Evolutionary conservation across 2,797 vertebrate genomes (phyloP).

Genomic region (Halcyon leucocephala): DNA sequence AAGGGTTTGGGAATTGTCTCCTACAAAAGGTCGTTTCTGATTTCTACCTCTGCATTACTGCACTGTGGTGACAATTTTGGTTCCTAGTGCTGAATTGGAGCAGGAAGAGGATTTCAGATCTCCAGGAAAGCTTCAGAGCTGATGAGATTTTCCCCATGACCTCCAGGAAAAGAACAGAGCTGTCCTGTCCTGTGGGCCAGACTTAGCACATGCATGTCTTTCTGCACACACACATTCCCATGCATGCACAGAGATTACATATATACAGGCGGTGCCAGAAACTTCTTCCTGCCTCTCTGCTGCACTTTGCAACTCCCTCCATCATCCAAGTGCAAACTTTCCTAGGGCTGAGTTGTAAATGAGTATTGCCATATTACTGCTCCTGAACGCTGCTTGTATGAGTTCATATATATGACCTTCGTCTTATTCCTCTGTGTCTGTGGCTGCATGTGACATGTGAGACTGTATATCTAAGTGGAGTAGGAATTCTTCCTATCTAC

Average conservation of each 20-base stretch:
- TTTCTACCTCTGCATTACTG: fast-evolving
- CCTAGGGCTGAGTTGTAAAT: neutral
- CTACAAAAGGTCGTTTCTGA: neutral
- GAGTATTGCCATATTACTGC: neutral
- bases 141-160: neutral
- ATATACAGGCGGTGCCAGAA: fast-evolving
- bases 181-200: neutral
- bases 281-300: neutral
- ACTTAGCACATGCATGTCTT: fast-evolving
- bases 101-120: neutral
- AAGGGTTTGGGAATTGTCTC: neutral
- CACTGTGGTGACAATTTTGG: neutral
- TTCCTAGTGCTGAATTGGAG: neutral
- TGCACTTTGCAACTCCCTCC: neutral
- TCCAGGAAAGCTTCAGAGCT: neutral
- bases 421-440: neutral
- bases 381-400: neutral
- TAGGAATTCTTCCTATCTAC: neutral
- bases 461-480: neutral
- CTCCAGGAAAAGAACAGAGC: neutral
- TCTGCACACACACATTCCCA: fast-evolving
- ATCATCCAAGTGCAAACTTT: neutral
- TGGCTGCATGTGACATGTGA: neutral
- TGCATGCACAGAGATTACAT: neutral
- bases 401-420: neutral